Evolutionary conservation across 1,140 invertebrate species (phyloP), one percentile per base, ranked within the genome.

Genomic region (Rhopalosiphum maidis): DNA sequence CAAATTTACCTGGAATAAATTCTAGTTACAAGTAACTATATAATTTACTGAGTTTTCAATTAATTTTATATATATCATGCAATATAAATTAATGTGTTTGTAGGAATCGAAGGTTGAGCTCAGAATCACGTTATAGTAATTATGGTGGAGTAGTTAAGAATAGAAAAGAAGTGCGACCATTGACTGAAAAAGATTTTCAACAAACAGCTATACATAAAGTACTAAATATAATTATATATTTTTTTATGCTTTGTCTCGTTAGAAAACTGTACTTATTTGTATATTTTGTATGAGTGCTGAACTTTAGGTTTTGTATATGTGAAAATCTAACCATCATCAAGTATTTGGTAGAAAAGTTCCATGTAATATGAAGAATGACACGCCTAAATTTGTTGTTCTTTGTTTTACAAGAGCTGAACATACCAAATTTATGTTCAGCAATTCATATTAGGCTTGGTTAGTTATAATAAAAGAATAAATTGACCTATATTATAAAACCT

Each of bases 101-200:
- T 25, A 92, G 91, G 35, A 51, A 46, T 83, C 91, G 77, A n/a
- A 92, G 91, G 37, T 85, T 92, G 41, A 92, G 91, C 54, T 30
- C 46, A 25, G 91, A 92, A 83, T 92, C 91, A 41, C 91, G 91
- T 51, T 92, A 92, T 48, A 91, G 90, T 85, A 92, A 48, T n/a
- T 92, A 92, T 92, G 91, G 91, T 60, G 91, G 91, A 55, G 91
- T 92, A 4, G 46, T 92, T 21, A 92, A 92, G 25, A 92, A 92
- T 85, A 92, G 91, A 54, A 92, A 92, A 92, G 91, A 92, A 85
- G 91, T 92, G 5, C 77, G 91, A 37, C 91, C 91, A 85, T 51
- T 92, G 51, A 85, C 91, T 37, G 91, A 92, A 37, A 92, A 92
- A 92, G 77, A 92, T 4, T 92, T 92, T 85, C 68, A 83, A 83